Conservation (phyloP, 2,113 vertebrate genomes). For the Callipepla squamata region DNA sequence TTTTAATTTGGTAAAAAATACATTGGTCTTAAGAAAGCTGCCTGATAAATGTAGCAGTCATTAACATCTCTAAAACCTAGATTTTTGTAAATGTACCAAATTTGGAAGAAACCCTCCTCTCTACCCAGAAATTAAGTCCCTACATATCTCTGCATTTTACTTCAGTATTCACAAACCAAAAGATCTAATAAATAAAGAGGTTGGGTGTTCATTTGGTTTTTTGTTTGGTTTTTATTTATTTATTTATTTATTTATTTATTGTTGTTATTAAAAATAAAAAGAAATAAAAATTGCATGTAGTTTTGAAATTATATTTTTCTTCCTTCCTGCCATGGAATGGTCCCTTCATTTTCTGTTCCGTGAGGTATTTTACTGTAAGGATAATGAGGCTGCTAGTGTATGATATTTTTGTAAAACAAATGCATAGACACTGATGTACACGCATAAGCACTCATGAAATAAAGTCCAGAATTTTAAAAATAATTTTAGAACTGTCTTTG, state of each 20-base stretch:
- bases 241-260: no score
- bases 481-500: background rate
- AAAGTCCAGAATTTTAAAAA: background rate
- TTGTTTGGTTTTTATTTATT: no score
- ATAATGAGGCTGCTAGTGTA: background rate
- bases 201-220: no score
- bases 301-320: constrained; percentile 1
- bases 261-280: background rate
- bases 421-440: background rate
- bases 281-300: background rate
- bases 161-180: constrained; percentile 6
- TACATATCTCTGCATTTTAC: constrained; percentile 42
- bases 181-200: constrained; percentile 4
- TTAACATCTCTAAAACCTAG: constrained; percentile 74
- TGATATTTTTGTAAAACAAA: background rate
- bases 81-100: constrained; percentile 43
- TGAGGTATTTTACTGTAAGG: background rate
- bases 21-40: constrained; percentile 88
- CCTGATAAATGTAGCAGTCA: constrained; percentile 85
- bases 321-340: background rate
- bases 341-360: background rate
- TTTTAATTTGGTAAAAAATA: constrained; percentile 85
- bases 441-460: rapidly evolving
- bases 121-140: constrained; percentile 55
- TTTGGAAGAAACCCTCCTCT: background rate